Percentiles rank a stretch among this genome's conserved stretches.
phyloP scores from a whole-genome alignment of 2,113 vertebrate species.

The Seriola rivoliana region DNA sequence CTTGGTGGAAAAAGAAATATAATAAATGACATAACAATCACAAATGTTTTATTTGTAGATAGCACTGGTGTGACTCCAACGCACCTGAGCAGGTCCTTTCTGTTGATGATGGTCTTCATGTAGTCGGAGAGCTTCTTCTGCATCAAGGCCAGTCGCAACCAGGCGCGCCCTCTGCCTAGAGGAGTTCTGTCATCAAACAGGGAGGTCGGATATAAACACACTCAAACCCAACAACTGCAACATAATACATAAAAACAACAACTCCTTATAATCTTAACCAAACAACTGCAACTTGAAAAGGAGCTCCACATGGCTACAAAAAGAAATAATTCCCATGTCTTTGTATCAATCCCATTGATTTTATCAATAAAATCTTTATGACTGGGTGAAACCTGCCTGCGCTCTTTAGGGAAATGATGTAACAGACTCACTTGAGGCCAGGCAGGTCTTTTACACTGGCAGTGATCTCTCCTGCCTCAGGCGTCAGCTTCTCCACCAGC shows the following conservation, averaged over 20 bases:
- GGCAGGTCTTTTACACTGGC: conserved; percentile 98
- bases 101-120: conserved; percentile 99
- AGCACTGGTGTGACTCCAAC: not conserved
- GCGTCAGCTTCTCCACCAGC: conserved; percentile 96
- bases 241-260: not conserved
- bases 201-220: not conserved
- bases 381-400: not conserved
- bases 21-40: not conserved
- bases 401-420: not conserved
- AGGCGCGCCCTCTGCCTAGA: conserved; percentile 95
- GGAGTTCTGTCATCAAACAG: conserved; percentile 88
- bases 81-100: conserved; percentile 97
- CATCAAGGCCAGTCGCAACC: conserved; percentile 97
- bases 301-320: no score
- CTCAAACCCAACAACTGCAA: not conserved
- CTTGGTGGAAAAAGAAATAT: not conserved
- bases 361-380: no score
- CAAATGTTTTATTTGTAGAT: no score
- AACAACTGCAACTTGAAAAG: not conserved
- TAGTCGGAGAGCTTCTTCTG: conserved; percentile 99
- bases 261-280: no score
- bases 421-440: conserved; percentile 92
- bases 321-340: no score
- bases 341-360: no score
- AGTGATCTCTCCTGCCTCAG: conserved; percentile 97